Base-by-base conservation (phyloP, 1,140 invertebrate genomes). In the Schlechtendalia chinensis region DNA sequence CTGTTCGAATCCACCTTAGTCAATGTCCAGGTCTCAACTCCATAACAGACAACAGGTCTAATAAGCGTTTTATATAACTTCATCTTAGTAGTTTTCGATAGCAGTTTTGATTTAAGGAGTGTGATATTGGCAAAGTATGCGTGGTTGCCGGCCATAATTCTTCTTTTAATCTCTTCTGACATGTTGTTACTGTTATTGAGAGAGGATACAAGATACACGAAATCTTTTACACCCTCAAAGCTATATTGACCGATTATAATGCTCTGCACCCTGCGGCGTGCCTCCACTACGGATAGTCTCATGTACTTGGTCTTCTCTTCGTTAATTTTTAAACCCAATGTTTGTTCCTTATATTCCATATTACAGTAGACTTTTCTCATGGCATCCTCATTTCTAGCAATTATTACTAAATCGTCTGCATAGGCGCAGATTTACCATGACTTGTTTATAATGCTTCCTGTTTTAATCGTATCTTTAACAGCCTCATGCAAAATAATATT, bases 371-470 rank as follows among this genome's bases (percentile, higher is more conserved):
- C 61, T 39, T 65, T 16, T 65, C 16, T 16, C 29, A 65, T 65
- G 61, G 61, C 27, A 65, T n/a, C 6, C 1, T 65, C 8, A n/a
- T 65, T 65, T 65, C 27, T 65, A 39, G 27, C 61, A n/a, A 65
- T 65, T 65, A 65, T 65, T 65, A 65, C 61, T 65, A 65, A 65
- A 39, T 65, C 29, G 17, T 65, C 61, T 39, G 61, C 61, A 65
- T 39, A 65, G 61, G 29, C 29, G 61, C 61, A 65, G 61, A 63
- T 63, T 63, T 32, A 8, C 27, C 59, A 63, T 63, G 59, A 63
- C n/a, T n/a, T n/a, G n/a, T n/a, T n/a, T n/a, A n/a, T n/a, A n/a
- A n/a, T n/a, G n/a, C n/a, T n/a, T n/a, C n/a, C n/a, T n/a, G n/a
- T n/a, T n/a, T n/a, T n/a, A n/a, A n/a, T n/a, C n/a, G n/a, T n/a